These are phyloP conservation scores for Branchellion lobata DNA, from an alignment of 2,888 invertebrate species.

Conservation along the genomic window DNA sequence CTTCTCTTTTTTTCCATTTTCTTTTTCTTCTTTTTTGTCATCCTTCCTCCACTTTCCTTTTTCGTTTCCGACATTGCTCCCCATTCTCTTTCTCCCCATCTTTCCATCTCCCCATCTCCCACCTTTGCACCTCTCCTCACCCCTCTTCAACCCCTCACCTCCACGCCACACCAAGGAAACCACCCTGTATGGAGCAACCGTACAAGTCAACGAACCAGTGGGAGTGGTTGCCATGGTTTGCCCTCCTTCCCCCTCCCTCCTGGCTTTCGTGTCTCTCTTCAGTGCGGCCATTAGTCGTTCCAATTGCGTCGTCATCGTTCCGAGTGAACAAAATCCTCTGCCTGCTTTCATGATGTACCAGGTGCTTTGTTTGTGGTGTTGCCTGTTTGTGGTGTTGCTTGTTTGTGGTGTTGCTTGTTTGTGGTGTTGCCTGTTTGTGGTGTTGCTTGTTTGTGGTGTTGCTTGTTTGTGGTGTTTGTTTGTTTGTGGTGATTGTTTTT, in stretches of 20 bases:
- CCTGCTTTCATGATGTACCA: conserved; percentile 62
- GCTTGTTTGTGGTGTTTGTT: too few species aligned
- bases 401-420: too few species aligned
- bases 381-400: neutral
- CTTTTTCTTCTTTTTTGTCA: too few species aligned
- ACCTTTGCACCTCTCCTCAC: too few species aligned
- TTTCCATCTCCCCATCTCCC: too few species aligned
- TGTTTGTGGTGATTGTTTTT: too few species aligned
- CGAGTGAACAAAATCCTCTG: conserved; percentile 61
- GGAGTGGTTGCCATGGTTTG: conserved; percentile 64
- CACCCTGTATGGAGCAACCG: conserved; percentile 61
- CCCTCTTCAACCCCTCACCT: too few species aligned
- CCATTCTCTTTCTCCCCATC: neutral
- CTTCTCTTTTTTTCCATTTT: too few species aligned
- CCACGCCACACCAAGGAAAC: conserved; percentile 57
- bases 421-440: too few species aligned
- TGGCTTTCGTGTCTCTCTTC: conserved; percentile 62
- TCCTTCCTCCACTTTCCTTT: too few species aligned
- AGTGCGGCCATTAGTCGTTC: conserved; percentile 62
- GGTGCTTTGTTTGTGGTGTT: conserved; percentile 54
- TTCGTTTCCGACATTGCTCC: conserved; percentile 9
- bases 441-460: too few species aligned
- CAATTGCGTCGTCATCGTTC: conserved; percentile 62
- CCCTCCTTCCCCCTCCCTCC: conserved; percentile 61
- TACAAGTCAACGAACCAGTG: conserved; percentile 62